Percentiles rank a stretch among this genome's conserved stretches.
Evolutionary conservation across 2,113 vertebrate species (phyloP).

Genomic region (Brienomyrus longianalis): DNA sequence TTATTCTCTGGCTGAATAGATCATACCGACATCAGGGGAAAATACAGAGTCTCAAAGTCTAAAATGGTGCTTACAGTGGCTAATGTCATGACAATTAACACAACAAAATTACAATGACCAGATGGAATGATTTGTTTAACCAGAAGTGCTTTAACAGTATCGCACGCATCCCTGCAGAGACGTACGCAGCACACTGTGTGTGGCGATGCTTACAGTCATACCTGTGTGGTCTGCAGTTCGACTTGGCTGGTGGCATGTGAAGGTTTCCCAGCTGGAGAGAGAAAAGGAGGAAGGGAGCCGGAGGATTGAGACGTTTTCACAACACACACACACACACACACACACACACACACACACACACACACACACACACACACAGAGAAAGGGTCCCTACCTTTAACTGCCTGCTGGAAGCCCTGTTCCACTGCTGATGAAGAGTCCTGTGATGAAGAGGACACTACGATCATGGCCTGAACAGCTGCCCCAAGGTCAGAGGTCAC

Average conservation of each 20-base stretch:
- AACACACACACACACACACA: background rate
- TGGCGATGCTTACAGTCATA: slow-evolving; percentile 15
- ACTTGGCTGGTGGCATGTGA: slow-evolving; percentile 31
- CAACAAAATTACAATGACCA: background rate
- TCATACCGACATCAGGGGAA: background rate
- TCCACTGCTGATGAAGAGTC: slow-evolving; percentile 58
- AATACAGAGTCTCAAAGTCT: background rate
- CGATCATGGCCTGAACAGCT: background rate
- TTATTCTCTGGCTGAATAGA: background rate
- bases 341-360: too few relatives aligned
- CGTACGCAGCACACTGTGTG: background rate
- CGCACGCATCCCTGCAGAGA: background rate
- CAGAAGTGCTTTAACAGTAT: background rate
- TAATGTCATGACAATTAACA: background rate
- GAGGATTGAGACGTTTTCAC: background rate
- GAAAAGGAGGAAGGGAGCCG: background rate
- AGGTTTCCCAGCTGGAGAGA: slow-evolving; percentile 43
- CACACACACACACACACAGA: background rate
- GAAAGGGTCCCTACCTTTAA: slow-evolving; percentile 23
- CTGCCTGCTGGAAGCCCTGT: slow-evolving; percentile 68
- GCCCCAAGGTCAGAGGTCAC: background rate
- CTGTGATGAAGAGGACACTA: slow-evolving; percentile 40
- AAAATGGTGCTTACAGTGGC: background rate
- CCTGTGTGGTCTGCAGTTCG: slow-evolving; percentile 45
- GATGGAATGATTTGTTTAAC: background rate